A percentile compares a stretch with the other conserved stretches of the same genome.
Conservation (phyloP, 2,888 invertebrate genomes). For the Spilosoma lubricipeda region DNA sequence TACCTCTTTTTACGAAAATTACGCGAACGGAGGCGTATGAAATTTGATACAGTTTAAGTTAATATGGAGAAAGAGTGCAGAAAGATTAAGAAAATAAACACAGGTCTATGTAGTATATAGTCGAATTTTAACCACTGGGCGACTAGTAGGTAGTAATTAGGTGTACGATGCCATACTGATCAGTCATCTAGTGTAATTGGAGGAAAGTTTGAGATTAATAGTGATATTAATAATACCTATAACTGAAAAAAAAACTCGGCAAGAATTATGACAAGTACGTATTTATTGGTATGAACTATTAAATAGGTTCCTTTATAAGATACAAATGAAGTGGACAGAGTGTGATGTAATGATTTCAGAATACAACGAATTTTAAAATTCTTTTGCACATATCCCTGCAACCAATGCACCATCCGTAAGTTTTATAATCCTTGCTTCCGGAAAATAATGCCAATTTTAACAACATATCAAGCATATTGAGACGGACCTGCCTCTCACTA, state of each 20-base stretch:
- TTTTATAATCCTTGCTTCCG: constrained; percentile 78
- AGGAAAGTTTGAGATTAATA: neutral
- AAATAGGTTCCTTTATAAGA: neutral
- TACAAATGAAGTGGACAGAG: constrained; percentile 60
- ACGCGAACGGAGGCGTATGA: no score
- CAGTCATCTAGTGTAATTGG: neutral
- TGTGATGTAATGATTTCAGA: constrained; percentile 71
- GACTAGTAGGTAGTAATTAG: no score
- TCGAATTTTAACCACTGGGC: no score
- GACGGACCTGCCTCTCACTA: constrained; percentile 45
- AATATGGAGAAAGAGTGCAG: no score
- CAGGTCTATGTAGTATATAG: no score
- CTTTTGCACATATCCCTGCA: constrained; percentile 81
- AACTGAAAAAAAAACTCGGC: neutral
- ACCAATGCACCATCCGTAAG: constrained; percentile 79
- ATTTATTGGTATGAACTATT: neutral
- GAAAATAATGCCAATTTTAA: constrained; percentile 86
- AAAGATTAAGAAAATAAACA: no score
- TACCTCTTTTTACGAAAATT: no score
- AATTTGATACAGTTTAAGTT: no score
- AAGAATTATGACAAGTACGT: neutral
- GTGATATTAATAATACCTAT: neutral
- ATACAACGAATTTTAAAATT: constrained; percentile 72
- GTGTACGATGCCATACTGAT: no score
- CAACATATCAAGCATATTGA: constrained; percentile 44